These are phyloP conservation scores for Erethizon dorsatum DNA, from an alignment of 2,797 vertebrate species.

Conservation along the genomic window DNA sequence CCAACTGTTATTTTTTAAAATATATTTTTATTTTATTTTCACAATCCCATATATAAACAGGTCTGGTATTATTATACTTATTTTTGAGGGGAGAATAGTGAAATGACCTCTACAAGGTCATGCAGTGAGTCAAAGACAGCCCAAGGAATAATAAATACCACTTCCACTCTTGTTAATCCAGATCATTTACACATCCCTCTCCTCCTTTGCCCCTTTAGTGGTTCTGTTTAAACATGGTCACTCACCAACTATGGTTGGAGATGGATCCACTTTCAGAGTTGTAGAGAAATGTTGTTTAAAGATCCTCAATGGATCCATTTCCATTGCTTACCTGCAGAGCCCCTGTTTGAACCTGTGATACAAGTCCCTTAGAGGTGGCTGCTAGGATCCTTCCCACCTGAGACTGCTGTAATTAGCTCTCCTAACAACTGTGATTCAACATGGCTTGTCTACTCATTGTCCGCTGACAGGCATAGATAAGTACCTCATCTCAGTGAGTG, in stretches of 20 bases:
- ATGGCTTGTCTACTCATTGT: slow-evolving; percentile 63
- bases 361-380: slow-evolving; percentile 33
- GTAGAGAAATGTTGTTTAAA: slow-evolving; percentile 34
- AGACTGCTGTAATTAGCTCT: slow-evolving; percentile 71
- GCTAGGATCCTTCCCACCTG: neutral
- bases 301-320: neutral
- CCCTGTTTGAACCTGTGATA: slow-evolving; percentile 5
- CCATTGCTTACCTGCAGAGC: slow-evolving; percentile 37
- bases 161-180: slow-evolving; percentile 12
- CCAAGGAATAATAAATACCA: slow-evolving; percentile 20
- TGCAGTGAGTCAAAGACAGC: slow-evolving; percentile 35
- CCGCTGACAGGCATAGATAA: slow-evolving; percentile 71
- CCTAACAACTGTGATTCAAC: slow-evolving; percentile 65
- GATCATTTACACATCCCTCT: slow-evolving; percentile 16
- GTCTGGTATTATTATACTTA: slow-evolving; percentile 12
- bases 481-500: slow-evolving; percentile 37
- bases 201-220: neutral
- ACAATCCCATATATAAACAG: slow-evolving; percentile 48
- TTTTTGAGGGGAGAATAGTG: neutral
- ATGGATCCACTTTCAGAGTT: slow-evolving; percentile 25
- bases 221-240: slow-evolving; percentile 32
- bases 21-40: slow-evolving; percentile 36
- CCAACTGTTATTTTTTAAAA: slow-evolving; percentile 12
- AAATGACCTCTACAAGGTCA: slow-evolving; percentile 34
- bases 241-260: slow-evolving; percentile 9